Conservation (phyloP, 2,113 vertebrate species). For the Cephalopterus ornatus region DNA sequence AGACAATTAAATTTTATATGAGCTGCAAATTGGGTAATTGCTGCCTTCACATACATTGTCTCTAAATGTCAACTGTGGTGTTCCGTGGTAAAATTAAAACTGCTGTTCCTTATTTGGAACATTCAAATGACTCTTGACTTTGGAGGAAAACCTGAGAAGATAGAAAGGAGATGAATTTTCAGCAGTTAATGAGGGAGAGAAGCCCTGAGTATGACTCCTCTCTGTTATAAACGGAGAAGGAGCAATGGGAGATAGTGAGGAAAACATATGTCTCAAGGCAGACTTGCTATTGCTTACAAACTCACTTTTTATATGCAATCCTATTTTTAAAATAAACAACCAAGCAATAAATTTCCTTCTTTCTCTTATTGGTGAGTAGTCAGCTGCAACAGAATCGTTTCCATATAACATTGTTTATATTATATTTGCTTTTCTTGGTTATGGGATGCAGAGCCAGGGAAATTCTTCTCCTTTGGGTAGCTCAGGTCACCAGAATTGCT, state of each 20-base stretch:
- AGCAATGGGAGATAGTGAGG: neutral
- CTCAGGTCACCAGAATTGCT: neutral
- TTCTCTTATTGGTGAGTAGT: neutral
- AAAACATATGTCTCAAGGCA: rapidly evolving
- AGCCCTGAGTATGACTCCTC: neutral
- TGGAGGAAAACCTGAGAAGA: neutral
- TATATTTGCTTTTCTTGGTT: neutral
- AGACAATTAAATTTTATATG: neutral
- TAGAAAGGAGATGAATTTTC: neutral
- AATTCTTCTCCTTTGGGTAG: neutral
- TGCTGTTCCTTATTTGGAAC: neutral
- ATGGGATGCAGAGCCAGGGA: neutral
- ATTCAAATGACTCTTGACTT: neutral
- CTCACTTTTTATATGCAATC: neutral
- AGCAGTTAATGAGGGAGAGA: neutral
- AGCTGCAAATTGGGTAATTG: neutral
- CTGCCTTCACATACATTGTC: neutral
- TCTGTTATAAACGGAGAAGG: neutral
- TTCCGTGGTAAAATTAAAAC: neutral
- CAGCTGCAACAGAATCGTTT: neutral
- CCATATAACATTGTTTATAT: neutral
- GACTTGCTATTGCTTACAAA: neutral
- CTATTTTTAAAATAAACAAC: neutral
- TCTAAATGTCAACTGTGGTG: neutral
- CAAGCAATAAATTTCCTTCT: neutral